Conservation (phyloP, 2,888 invertebrate species). For the Pollenia griseotomentosa region DNA sequence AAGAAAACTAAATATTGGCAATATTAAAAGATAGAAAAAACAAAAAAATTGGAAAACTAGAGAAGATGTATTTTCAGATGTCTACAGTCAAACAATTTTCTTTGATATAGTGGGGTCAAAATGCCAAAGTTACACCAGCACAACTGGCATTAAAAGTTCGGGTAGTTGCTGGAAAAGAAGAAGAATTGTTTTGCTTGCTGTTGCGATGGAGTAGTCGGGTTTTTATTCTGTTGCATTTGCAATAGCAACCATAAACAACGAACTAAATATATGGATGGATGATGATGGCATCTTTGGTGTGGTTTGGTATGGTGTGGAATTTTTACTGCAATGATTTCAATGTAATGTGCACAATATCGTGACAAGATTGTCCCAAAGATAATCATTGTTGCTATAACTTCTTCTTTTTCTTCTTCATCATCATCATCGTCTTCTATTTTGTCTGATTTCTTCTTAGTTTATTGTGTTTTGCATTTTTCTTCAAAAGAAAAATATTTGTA, state of each 20-base stretch:
- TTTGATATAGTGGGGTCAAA: slow-evolving; percentile 74
- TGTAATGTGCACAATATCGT: slow-evolving; percentile 80
- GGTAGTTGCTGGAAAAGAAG: slow-evolving; percentile 34
- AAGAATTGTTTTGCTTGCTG: slow-evolving; percentile 35
- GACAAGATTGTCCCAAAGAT: slow-evolving; percentile 83
- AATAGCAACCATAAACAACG: slow-evolving; percentile 5
- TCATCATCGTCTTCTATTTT: slow-evolving; percentile 19
- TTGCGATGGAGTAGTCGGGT: slow-evolving; percentile 9
- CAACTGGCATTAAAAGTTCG: slow-evolving; percentile 69
- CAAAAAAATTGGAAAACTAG: not conserved
- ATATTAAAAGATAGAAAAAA: slow-evolving; percentile 26
- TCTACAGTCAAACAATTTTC: slow-evolving; percentile 69
- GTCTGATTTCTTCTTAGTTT: slow-evolving; percentile 49
- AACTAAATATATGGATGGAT: slow-evolving; percentile 17
- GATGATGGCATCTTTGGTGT: slow-evolving; percentile 32
- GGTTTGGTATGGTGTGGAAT: slow-evolving; percentile 62
- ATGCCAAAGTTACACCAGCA: slow-evolving; percentile 75
- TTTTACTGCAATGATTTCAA: slow-evolving; percentile 71
- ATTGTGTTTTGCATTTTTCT: slow-evolving; percentile 6
- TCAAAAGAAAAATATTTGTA: slow-evolving; percentile 7
- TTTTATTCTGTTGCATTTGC: slow-evolving; percentile 28
- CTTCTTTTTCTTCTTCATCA: slow-evolving; percentile 47
- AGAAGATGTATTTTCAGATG: slow-evolving; percentile 70
- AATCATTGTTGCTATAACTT: slow-evolving; percentile 62
- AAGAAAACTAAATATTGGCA: slow-evolving; percentile 35